Evolutionary conservation across 1,140 invertebrate species (phyloP).

Genomic region (Drosophila gunungcola): DNA sequence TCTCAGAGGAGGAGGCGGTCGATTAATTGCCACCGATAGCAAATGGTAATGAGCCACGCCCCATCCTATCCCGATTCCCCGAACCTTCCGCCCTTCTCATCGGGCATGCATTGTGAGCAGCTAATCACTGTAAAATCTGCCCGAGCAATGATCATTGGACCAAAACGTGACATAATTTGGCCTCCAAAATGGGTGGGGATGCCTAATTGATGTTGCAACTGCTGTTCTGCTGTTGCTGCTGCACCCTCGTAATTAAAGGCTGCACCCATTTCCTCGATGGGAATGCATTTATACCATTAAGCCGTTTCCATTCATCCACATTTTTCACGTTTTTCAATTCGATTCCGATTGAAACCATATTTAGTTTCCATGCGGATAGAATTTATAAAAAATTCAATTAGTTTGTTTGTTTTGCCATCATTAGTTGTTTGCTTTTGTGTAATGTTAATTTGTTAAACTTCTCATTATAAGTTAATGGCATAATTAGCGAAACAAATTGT

Average conservation of each 20-base stretch:
- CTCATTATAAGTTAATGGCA: conserved; percentile 6
- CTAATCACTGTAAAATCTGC: conserved; percentile 77
- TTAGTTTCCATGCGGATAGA: neutral
- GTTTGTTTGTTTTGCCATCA: conserved; percentile 16
- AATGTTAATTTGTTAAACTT: neutral
- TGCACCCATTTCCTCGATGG: conserved; percentile 53
- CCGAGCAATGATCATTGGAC: conserved; percentile 63
- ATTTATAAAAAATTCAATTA: conserved; percentile 44
- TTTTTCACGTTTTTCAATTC: conserved; percentile 8
- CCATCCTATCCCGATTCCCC: conserved; percentile 16
- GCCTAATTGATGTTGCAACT: conserved; percentile 50
- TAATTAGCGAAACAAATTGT: conserved; percentile 20
- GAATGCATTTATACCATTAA: conserved; percentile 35
- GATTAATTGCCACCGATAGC: conserved; percentile 45
- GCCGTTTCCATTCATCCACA: conserved; percentile 1
- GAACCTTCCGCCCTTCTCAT: conserved; percentile 16
- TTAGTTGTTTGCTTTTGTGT: conserved; percentile 15
- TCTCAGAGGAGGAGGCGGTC: conserved; percentile 24
- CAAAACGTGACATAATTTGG: conserved; percentile 77
- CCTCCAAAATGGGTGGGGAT: conserved; percentile 12
- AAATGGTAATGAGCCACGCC: conserved; percentile 52
- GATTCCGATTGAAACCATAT: conserved; percentile 18
- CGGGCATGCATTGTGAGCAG: conserved; percentile 71
- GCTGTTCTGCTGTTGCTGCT: conserved; percentile 16
- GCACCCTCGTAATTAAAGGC: conserved; percentile 49